Evolutionary conservation across 1,140 invertebrate genomes (phyloP), one percentile per base, ranked within the genome.

Genomic region (Eciton burchellii): DNA sequence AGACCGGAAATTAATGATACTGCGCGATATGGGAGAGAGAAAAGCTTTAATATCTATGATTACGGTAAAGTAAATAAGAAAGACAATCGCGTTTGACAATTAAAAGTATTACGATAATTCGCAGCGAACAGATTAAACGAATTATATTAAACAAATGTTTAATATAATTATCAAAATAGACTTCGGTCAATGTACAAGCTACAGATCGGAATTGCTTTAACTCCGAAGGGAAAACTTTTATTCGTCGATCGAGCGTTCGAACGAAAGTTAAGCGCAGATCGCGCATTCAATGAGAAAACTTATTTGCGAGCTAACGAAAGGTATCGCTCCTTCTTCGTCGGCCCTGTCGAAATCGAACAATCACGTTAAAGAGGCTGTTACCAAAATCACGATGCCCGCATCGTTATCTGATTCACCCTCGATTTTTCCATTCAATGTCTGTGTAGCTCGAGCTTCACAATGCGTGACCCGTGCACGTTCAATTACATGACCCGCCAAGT

Each of bases 281-380:
- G 81, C 35, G 43, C 47, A 86, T 87, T 87, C 70, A 87, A 83
- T 63, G 65, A 60, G 79, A 62, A 86, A 86, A 86, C 85, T 87
- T 87, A 86, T 86, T 86, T 83, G 84, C 84, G 63, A 87, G 82
- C 65, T 83, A 86, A 87, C 84, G 85, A 87, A 87, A 87, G 65
- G 66, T 72, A 85, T 76, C 81, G 74, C 70, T 73, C 62, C 83
- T 79, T 83, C 81, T 73, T 79, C 47, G 52, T n/a, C 72, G 45
- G 68, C 52, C 70, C 49, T 49, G 26, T 84, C 68, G 26, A 86
- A 68, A 83, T 74, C 81, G 72, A 49, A 85, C 85, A 86, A 87
- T 87, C 86, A 86, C 84, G 84, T 21, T 65, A 47, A 81, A 83
- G 77, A 71, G 52, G 63, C 72, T 43, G 66, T 83, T 87, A 86